Base-by-base conservation (phyloP, 2,888 invertebrate genomes). In the Luperina nickerlii region DNA sequence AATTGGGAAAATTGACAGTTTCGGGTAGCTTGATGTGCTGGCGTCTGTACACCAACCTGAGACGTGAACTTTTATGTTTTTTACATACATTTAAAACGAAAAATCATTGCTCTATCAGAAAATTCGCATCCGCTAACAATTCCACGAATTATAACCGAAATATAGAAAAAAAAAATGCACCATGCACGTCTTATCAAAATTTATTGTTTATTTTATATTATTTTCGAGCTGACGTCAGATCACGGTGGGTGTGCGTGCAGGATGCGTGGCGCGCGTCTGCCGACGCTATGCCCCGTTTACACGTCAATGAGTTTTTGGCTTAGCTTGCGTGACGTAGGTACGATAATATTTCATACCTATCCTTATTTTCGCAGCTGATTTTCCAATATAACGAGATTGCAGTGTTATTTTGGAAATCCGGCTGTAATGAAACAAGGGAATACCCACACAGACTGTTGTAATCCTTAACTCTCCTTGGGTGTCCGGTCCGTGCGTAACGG, bases 181-280 rank as follows among this genome's bases (percentile, higher is more conserved):
- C 20, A 51, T 57, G 38, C 38, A 48, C 7, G 32, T n/a, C 9
- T 67, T 76, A 77, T 84, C 63, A 42, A 20, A 51, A 42, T 51
- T 65, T 42, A 76, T 51, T 68, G 62, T 83, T 13, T 13, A 11
- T 63, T 42, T 42, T 42, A 42, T 42, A 45, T n/a, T 27, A 45
- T 57, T 71, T 27, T 13, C 11, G n/a, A 0, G 0, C n/a, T 87
- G 84, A 84, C 81, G 85, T 84, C 42, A 74, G 2, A 45, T 27
- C 85, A 86, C 85, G 85, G 38, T 78, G 67, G 65, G 65, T n/a
- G 67, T 83, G 84, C 88, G 86, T 88, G 88, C 13, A 54, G 7
- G 8, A 45, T 54, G 76, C 82, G 80, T 89, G 88, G 27, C 45
- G 45, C 8, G 5, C 60, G 27, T 63, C 51, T 62, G 75, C 11